Base-by-base conservation (phyloP, 2,888 invertebrate genomes). In the Andrena chrysosceles region DNA sequence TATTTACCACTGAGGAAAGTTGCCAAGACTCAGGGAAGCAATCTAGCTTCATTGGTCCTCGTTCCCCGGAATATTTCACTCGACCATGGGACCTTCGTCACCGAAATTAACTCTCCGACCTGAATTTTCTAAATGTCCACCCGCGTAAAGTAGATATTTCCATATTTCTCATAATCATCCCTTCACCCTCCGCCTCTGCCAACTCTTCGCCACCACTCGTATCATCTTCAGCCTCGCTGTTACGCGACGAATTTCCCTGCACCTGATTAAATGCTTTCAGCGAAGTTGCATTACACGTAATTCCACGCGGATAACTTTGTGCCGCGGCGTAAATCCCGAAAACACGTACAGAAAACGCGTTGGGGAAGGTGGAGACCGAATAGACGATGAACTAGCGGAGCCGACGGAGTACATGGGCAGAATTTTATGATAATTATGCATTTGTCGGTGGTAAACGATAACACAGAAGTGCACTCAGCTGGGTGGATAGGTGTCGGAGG, bases 401-500 rank as follows among this genome's bases (percentile, higher is more conserved):
- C 42, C 42, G 5, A 16, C 16, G 42, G 42, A 42, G 42, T 42
- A 42, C 42, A 42, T 5, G 16, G 42, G 42, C n/a, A 54, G 6
- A 20, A 71, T 76, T 69, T 69, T 13, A 64, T 33, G 13, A 79
- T 68, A 78, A 75, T 78, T 68, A 52, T 74, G 60, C 35, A 23
- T 52, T 35, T 10, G n/a, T 3, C 68, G 33, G 35, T 20, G 35
- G 66, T 23, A 42, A 74, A 67, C 75, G 78, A 69, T 79, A 76
- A 79, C 79, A 64, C 10, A 35, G 64, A 70, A 79, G 49, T 60
- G 77, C 70, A 69, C 77, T 77, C 56, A 42, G 23, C 13, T 29
- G 35, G 42, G 26, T 4, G 8, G n/a, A 33, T 16, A 20, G n/a
- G 33, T 20, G 63, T 42, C 3, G 35, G 42, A 20, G 66, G 33